Conservation (phyloP, 2,888 invertebrate genomes). For the Morpho helenor region DNA sequence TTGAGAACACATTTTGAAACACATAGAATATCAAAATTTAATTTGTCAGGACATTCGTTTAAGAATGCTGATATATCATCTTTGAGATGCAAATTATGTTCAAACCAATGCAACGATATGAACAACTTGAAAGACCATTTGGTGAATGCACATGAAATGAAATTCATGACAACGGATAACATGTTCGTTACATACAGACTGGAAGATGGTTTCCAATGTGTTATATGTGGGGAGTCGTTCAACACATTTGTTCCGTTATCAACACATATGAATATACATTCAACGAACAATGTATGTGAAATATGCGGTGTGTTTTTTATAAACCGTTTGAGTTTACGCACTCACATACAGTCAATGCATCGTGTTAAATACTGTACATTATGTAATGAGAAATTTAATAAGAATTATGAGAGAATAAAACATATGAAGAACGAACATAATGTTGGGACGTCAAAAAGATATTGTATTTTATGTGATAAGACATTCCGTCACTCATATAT, state of each 20-base stretch:
- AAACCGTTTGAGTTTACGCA: conserved; percentile 39
- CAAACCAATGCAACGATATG: conserved; percentile 30
- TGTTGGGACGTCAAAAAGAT: conserved; percentile 17
- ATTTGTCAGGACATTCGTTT: conserved; percentile 33
- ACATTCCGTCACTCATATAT: conserved; percentile 35
- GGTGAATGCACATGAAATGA: conserved; percentile 32
- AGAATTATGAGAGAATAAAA: conserved; percentile 24
- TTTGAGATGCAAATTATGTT: conserved; percentile 43
- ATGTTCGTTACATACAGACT: conserved; percentile 44
- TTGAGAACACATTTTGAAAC: conserved; percentile 34
- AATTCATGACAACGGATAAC: conserved; percentile 34
- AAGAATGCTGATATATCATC: conserved; percentile 48
- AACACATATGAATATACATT: conserved; percentile 49
- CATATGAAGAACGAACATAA: conserved; percentile 27
- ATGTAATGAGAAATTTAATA: conserved; percentile 37
- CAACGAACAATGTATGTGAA: conserved; percentile 45
- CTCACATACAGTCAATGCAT: conserved; percentile 40
- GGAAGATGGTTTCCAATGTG: conserved; percentile 37
- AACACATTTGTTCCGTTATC: conserved; percentile 26
- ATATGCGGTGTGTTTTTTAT: conserved; percentile 43
- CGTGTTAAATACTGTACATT: conserved; percentile 40
- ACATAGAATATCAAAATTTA: conserved; percentile 5
- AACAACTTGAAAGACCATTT: conserved; percentile 39
- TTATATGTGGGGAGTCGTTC: conserved; percentile 36
- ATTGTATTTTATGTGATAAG: conserved; percentile 34